Conservation (phyloP, 2,797 vertebrate genomes). For the Lepilemur ruficaudatus region DNA sequence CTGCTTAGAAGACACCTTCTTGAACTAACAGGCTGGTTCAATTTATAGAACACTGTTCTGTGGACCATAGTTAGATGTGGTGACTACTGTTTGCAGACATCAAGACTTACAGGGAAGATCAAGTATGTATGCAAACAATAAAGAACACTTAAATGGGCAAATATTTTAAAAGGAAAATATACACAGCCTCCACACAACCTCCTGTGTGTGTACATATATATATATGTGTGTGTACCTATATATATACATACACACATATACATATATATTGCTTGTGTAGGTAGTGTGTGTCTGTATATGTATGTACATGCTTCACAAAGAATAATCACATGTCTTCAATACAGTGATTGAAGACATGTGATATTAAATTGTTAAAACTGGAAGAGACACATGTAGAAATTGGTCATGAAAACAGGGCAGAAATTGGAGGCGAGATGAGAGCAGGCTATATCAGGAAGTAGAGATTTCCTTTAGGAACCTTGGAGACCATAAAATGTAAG, state of each 20-base stretch:
- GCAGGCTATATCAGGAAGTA: not conserved
- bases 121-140: not conserved
- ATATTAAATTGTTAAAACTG: not conserved
- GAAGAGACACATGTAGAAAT: not conserved
- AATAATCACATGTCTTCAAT: not conserved
- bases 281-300: not conserved
- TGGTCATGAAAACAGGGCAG: not conserved
- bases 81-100: not conserved
- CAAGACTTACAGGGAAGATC: not conserved
- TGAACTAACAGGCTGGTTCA: not conserved
- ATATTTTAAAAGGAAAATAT: not conserved
- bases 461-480: not conserved
- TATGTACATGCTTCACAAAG: not conserved
- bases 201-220: not conserved
- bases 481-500: not conserved
- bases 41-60: not conserved
- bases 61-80: not conserved
- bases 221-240: not conserved
- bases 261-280: no score
- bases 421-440: not conserved
- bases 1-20: not conserved
- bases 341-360: not conserved
- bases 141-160: not conserved
- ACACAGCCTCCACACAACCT: not conserved
- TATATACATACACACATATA: not conserved